Conservation (phyloP, 2,113 vertebrate species). For the Rhinoderma darwinii region DNA sequence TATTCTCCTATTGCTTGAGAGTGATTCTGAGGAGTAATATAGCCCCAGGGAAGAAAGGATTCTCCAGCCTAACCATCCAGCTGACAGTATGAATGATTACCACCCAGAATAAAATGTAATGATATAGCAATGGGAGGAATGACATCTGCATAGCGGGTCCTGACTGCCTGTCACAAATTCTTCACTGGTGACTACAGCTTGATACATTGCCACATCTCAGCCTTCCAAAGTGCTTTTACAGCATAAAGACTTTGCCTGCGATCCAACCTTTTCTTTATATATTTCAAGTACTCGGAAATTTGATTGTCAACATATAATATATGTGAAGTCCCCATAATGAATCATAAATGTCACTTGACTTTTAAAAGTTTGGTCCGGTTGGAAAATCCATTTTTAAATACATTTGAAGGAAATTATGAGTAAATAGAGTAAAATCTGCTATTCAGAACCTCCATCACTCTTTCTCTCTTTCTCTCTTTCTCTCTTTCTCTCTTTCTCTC, state of each 20-base stretch:
- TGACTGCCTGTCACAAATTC: constrained; percentile 64
- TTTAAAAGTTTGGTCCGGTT: not conserved
- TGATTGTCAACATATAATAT: constrained; percentile 39
- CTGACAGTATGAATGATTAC: constrained; percentile 68
- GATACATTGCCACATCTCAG: constrained; percentile 35
- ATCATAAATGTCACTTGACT: constrained; percentile 12
- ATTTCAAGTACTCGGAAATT: constrained; percentile 28
- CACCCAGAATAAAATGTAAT: constrained; percentile 65
- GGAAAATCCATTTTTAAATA: no score
- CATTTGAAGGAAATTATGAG: no score
- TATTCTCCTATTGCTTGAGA: constrained; percentile 61
- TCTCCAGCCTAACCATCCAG: constrained; percentile 59
- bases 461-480: no score
- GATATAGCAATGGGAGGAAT: constrained; percentile 67
- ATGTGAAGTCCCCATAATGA: constrained; percentile 4
- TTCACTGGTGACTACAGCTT: constrained; percentile 59
- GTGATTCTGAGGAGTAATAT: constrained; percentile 62
- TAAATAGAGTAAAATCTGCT: no score
- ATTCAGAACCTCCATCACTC: no score
- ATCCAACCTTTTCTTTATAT: constrained; percentile 12
- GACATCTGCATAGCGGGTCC: constrained; percentile 64
- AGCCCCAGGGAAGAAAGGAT: constrained; percentile 46
- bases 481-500: no score
- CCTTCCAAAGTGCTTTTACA: constrained; percentile 32
- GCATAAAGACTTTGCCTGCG: constrained; percentile 27